phyloP scores from a whole-genome alignment of 35 echinoderm and acorn worm genomes.

The Acanthaster planci region DNA sequence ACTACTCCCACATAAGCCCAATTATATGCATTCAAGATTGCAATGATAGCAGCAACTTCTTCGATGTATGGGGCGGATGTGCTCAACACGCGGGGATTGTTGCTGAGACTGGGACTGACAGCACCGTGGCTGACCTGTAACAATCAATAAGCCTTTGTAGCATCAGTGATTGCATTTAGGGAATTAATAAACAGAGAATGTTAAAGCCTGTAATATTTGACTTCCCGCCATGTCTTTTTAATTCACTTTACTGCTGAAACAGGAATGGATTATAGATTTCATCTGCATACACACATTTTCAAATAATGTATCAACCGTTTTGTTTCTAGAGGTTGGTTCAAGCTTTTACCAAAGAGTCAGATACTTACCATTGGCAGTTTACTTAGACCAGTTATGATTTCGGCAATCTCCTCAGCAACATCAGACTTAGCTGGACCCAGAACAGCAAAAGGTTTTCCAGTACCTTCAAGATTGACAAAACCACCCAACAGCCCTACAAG shows the following conservation, averaged over 20 bases:
- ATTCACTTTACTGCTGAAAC: too few species aligned
- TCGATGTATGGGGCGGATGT: constrained; percentile 32
- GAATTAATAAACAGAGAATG: too few species aligned
- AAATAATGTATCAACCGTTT: too few species aligned
- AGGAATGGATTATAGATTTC: too few species aligned
- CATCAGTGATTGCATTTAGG: too few species aligned
- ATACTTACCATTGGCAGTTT: constrained; percentile 15
- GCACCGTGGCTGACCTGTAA: constrained; percentile 15
- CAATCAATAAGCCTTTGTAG: too few species aligned
- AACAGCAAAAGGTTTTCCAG: constrained; percentile 60
- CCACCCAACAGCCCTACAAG: constrained; percentile 26
- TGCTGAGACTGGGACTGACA: background rate
- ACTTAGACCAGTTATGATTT: constrained; percentile 21
- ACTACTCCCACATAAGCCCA: constrained; percentile 51
- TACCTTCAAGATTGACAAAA: constrained; percentile 9
- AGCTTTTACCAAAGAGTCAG: too few species aligned
- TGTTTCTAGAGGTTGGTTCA: too few species aligned
- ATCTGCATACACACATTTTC: too few species aligned
- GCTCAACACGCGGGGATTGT: background rate
- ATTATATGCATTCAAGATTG: background rate
- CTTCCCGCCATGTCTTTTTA: too few species aligned
- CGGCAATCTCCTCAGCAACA: constrained; percentile 2
- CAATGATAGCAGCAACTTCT: constrained; percentile 15
- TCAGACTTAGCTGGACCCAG: constrained; percentile 39
- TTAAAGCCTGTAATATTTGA: too few species aligned